Base-by-base conservation (phyloP, 2,113 vertebrate genomes). In the Nothobranchius furzeri region DNA sequence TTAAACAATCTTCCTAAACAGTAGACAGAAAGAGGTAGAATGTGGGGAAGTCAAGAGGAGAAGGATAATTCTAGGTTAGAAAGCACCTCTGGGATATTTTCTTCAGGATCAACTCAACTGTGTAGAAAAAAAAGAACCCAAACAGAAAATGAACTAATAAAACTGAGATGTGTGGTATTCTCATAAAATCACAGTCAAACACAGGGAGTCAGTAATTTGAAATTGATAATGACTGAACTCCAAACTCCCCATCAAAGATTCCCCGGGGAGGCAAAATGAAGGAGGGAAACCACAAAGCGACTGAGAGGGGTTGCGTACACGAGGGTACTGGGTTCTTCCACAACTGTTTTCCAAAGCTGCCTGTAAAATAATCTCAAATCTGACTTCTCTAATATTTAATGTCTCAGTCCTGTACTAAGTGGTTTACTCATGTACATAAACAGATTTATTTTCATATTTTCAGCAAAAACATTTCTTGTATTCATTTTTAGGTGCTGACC, bases 71-170 rank as follows among this genome's bases (percentile, higher is more conserved):
- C 75, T 86, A 87, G 86, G 85, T 86, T 90, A 35, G 73, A 79
- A 78, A 79, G 77, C 76, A 87, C 87, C 86, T 87, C 74, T 87
- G 77, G 84, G 88, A 83, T 83, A 76, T 90, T 89, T 83, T 87
- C 83, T 72, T 68, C 70, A 43, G 57, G 79, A 84, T 76, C 66
- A 74, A 86, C 80, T 68, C 73, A 82, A 85, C 79, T 82, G 74
- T 60, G 37, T 36, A 57, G 5, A 58, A 57, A 77, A 55, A 56
- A 17, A 30, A 62, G 40, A 51, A 8, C 7, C 11, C 15, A 56
- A 56, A 37, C 55, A 17, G 40, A 58, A 53, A 64, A 35, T n/a
- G 14, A 30, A 60, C 45, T 14, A 14, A 49, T 51, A 51, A 63
- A 49, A 43, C 63, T 55, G 51, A 75, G 81, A 83, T 80, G 73